phyloP scores from a whole-genome alignment of 2,113 vertebrate genomes.

The Spea bombifrons region DNA sequence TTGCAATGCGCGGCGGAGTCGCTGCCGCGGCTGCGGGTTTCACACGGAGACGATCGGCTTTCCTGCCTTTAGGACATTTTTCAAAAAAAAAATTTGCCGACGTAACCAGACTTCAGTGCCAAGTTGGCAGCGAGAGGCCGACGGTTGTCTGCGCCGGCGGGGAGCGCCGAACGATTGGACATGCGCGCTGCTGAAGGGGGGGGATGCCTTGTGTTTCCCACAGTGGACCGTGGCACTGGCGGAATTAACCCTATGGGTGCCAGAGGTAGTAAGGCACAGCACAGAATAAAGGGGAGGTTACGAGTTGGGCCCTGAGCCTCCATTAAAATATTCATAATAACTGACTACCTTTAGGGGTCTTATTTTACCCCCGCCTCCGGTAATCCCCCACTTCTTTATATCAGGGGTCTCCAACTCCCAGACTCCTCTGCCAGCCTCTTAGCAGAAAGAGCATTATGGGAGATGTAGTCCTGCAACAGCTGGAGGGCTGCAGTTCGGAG shows the following conservation, averaged over 20 bases:
- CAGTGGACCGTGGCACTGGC: constrained; percentile 40
- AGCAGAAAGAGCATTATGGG: no score
- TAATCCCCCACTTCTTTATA: no score
- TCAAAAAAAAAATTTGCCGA: constrained; percentile 81
- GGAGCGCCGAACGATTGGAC: constrained; percentile 48
- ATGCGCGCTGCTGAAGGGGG: constrained; percentile 27
- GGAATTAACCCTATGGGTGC: constrained; percentile 57
- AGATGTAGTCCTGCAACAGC: no score
- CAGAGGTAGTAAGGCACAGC: neutral
- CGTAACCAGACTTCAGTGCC: constrained; percentile 81
- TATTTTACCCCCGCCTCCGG: no score
- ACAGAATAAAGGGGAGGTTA: no score
- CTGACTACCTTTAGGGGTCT: no score
- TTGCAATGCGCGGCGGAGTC: constrained; percentile 76
- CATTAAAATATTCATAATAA: no score
- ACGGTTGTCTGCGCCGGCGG: constrained; percentile 53
- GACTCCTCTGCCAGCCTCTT: no score
- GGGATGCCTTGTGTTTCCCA: neutral
- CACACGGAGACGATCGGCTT: constrained; percentile 66
- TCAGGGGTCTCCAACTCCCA: no score
- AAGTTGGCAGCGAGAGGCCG: constrained; percentile 67
- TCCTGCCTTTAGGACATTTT: constrained; percentile 76
- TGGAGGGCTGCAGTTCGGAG: no score
- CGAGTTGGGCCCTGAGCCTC: no score
- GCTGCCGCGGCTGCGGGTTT: constrained; percentile 71